Base-by-base conservation (phyloP, 2,888 invertebrate genomes). In the Melanophora roralis region DNA sequence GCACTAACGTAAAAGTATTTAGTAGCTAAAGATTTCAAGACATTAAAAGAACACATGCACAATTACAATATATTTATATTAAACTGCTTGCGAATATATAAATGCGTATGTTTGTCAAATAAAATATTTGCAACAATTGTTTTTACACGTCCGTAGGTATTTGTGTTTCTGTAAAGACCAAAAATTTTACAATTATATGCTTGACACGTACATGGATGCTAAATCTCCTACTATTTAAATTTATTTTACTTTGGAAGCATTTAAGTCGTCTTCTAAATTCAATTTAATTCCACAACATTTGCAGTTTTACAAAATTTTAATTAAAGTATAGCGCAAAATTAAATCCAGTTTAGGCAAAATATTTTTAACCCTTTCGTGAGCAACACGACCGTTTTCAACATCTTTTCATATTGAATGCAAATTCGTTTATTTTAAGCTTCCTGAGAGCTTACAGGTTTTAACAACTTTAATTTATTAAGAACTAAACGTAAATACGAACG, bases 281-380 rank as follows among this genome's bases (percentile, higher is more conserved):
- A 74, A 68, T 74, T 74, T 47, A 64, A 49, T 68, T 68, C 47
- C 55, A 38, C 55, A 76, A 40, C 69, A 76, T 71, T 69, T 69
- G 47, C 69, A 69, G 47, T 64, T 69, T n/a, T 68, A 68, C 49
- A 51, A 69, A 59, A 65, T 55, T 73, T 34, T 78, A 78, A 67
- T 78, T 78, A 78, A 78, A 78, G 45, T 72, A 49, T 65, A 80
- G 47, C 72, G 55, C 62, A 64, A 65, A 51, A 62, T 49, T 72
- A 51, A 76, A 67, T 62, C 45, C 49, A 53, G 51, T 55, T 67
- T 60, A 36, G 59, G 36, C 19, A 7, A 64, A 23, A 55, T 12
- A 62, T 47, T 72, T 72, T n/a, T 55, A 62, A n/a, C n/a, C n/a
- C n/a, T n/a, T n/a, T n/a, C n/a, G n/a, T n/a, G n/a, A n/a, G n/a